Percentiles rank a stretch among this genome's conserved stretches.
Conservation (phyloP, 2,888 invertebrate genomes). For the Xiphydria camelus region DNA sequence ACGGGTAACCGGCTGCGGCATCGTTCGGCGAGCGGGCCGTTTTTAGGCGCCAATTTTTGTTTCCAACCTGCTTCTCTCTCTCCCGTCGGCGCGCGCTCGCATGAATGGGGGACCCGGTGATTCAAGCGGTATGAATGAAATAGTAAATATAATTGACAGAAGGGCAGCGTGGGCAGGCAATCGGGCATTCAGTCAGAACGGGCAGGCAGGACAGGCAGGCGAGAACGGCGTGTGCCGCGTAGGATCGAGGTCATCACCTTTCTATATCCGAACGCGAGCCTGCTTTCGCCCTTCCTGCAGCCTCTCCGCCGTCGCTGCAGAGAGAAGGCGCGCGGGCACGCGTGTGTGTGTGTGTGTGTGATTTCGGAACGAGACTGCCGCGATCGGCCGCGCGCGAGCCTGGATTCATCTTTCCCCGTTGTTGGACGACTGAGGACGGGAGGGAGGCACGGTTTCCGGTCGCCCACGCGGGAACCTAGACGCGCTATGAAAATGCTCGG, state of each 20-base stretch:
- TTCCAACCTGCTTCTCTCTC: slow-evolving; percentile 2
- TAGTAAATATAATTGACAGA: slow-evolving; percentile 53
- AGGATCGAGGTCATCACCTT: slow-evolving; percentile 54
- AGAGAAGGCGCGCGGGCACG: not conserved
- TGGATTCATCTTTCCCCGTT: slow-evolving; percentile 10
- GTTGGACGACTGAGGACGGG: slow-evolving; percentile 45
- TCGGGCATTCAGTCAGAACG: slow-evolving; percentile 36
- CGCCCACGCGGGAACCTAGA: slow-evolving; percentile 49
- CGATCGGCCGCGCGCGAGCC: not conserved
- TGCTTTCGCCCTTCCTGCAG: slow-evolving; percentile 32
- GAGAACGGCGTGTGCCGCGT: slow-evolving; percentile 38
- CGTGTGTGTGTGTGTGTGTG: too few species aligned
- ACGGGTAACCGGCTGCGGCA: too few species aligned
- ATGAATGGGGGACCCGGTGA: slow-evolving; percentile 46
- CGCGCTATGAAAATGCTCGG: slow-evolving; percentile 49
- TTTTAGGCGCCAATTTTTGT: too few species aligned
- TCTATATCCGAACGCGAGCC: slow-evolving; percentile 37
- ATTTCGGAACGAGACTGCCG: slow-evolving; percentile 1
- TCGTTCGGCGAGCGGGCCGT: too few species aligned
- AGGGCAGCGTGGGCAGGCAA: slow-evolving; percentile 52
- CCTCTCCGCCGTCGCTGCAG: not conserved
- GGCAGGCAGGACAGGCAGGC: slow-evolving; percentile 36
- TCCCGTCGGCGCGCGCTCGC: slow-evolving; percentile 34
- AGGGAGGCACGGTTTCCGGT: slow-evolving; percentile 64
- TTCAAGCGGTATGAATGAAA: slow-evolving; percentile 50